phyloP scores from a whole-genome alignment of 1,140 invertebrate genomes.

The Streblospio benedicti region DNA sequence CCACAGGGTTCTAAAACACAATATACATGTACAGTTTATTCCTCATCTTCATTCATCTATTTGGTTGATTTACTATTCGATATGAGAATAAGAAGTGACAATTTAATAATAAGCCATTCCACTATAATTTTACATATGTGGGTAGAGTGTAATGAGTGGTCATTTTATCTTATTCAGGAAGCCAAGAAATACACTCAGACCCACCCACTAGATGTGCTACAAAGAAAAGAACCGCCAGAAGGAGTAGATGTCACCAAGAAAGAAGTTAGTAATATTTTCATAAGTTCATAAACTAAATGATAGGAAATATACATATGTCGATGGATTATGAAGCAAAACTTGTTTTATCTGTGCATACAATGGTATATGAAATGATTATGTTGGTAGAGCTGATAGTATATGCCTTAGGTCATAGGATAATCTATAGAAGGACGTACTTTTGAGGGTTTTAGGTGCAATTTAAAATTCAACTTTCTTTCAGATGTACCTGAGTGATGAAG shows the following conservation, averaged over 20 bases:
- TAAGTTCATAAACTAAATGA: not conserved
- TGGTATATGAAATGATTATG: not conserved
- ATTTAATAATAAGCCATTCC: too few relatives aligned
- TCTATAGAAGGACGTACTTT: not conserved
- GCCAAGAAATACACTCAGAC: conserved; percentile 60
- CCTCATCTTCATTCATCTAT: too few relatives aligned
- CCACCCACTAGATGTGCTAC: conserved; percentile 63
- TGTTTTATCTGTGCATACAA: not conserved
- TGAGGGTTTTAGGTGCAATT: not conserved
- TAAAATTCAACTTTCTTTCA: conserved; percentile 35
- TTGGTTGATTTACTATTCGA: too few relatives aligned
- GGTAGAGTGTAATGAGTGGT: too few relatives aligned
- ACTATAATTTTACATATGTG: too few relatives aligned
- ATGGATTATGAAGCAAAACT: not conserved
- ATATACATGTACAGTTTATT: too few relatives aligned
- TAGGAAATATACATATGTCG: not conserved
- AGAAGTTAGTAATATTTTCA: conserved; percentile 54
- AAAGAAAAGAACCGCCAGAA: conserved; percentile 59
- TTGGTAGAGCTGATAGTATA: not conserved
- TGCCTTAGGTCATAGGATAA: not conserved
- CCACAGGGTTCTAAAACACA: too few relatives aligned
- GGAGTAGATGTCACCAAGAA: conserved; percentile 72
- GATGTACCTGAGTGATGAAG: conserved; percentile 72
- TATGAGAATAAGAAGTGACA: too few relatives aligned
- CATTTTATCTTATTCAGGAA: too few relatives aligned